These are phyloP conservation scores for Cyanistes caeruleus DNA, from an alignment of 2,113 vertebrate genomes.

Conservation along the genomic window DNA sequence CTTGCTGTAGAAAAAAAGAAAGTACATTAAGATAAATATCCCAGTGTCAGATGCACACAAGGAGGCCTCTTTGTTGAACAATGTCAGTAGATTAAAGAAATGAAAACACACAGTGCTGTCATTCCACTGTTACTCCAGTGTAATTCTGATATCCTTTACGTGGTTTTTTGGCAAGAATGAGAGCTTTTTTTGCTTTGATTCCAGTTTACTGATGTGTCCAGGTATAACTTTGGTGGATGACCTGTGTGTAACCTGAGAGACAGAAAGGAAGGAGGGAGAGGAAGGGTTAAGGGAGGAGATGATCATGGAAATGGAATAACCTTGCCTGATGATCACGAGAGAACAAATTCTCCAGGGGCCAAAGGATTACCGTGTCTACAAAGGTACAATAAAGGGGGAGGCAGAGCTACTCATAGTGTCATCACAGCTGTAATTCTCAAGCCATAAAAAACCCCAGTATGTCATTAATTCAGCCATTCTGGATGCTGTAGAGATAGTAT, in stretches of 20 bases:
- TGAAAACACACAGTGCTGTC: fast-evolving
- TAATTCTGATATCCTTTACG: not conserved
- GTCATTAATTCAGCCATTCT: slow-evolving; percentile 75
- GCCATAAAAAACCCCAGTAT: slow-evolving; percentile 68
- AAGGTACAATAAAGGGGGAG: slow-evolving; percentile 58
- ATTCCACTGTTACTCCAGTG: not conserved
- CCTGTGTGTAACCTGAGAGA: slow-evolving; percentile 50
- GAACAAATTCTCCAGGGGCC: slow-evolving; percentile 20
- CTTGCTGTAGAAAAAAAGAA: not conserved
- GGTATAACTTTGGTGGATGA: slow-evolving; percentile 34
- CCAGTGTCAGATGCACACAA: not conserved
- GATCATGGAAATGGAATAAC: slow-evolving; percentile 41
- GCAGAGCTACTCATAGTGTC: slow-evolving; percentile 46
- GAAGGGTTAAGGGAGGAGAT: not conserved
- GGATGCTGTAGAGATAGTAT: slow-evolving; percentile 67
- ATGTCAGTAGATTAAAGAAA: not conserved
- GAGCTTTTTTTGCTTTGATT: not conserved
- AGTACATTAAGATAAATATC: not conserved
- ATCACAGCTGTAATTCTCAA: slow-evolving; percentile 69
- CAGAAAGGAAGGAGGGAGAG: not conserved
- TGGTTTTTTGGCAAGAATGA: not conserved
- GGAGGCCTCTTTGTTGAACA: not conserved
- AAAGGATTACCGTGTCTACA: not conserved
- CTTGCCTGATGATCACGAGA: not conserved
- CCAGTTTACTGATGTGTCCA: not conserved